Conservation (phyloP, 2,888 invertebrate species). For the Eristalis tenax region DNA sequence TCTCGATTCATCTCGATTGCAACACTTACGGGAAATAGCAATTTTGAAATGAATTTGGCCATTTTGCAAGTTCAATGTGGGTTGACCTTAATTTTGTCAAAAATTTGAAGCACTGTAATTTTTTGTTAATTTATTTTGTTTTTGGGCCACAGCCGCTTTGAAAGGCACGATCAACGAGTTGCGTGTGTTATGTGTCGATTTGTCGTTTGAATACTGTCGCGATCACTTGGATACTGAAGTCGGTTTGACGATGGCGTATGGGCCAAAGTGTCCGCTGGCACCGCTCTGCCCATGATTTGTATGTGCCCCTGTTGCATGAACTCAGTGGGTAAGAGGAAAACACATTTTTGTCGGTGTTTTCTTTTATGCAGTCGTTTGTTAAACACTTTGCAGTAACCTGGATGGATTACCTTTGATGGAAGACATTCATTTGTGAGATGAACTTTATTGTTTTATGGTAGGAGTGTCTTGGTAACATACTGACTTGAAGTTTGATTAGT, state of each 20-base stretch:
- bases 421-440: not conserved
- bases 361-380: not conserved
- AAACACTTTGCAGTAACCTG: not conserved
- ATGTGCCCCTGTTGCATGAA: constrained; percentile 27
- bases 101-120: not conserved
- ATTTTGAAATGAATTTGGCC: constrained; percentile 55
- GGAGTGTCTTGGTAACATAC: too few relatives aligned
- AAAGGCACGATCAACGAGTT: not conserved
- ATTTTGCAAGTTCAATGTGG: constrained; percentile 19
- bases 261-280: constrained; percentile 41
- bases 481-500: too few relatives aligned
- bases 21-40: constrained; percentile 61
- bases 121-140: not conserved
- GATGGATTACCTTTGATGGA: not conserved
- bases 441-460: not conserved
- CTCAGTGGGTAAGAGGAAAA: constrained; percentile 16
- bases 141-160: constrained; percentile 59
- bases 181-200: constrained; percentile 32
- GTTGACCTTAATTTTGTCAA: not conserved
- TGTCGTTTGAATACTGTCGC: constrained; percentile 63
- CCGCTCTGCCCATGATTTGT: constrained; percentile 7
- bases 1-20: constrained; percentile 19
- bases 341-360: constrained; percentile 8
- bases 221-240: constrained; percentile 66
- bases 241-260: constrained; percentile 36